Evolutionary conservation across 2,888 invertebrate species (phyloP).

Genomic region (Pseudococcus jackbeardsleyi): DNA sequence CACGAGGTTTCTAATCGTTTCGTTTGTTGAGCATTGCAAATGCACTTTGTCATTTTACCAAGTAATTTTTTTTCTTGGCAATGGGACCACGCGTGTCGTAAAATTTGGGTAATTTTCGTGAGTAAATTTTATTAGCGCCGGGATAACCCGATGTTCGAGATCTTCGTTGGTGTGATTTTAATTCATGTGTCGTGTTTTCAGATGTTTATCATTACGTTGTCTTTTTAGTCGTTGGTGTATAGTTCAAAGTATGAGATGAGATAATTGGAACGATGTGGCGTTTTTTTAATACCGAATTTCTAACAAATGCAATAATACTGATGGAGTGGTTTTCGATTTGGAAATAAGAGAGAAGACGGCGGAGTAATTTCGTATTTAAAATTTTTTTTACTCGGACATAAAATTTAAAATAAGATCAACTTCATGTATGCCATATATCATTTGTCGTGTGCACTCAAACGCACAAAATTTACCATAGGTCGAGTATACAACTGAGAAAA

Average conservation of each 20-base stretch:
- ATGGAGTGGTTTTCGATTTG: neutral
- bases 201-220: neutral
- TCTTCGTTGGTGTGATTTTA: slow-evolving; percentile 4
- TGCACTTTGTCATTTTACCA: neutral
- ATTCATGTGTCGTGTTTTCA: slow-evolving; percentile 18
- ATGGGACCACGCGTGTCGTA: neutral
- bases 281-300: neutral
- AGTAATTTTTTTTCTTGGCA: neutral
- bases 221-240: neutral
- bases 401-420: neutral
- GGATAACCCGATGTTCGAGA: neutral
- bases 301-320: neutral
- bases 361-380: neutral
- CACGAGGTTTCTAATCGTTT: neutral
- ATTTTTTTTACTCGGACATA: neutral
- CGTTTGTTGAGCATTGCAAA: neutral
- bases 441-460: neutral
- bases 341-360: neutral
- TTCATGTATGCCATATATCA: slow-evolving; percentile 5
- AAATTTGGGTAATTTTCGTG: neutral
- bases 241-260: neutral
- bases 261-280: neutral
- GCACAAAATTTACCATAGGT: neutral
- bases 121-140: neutral
- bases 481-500: too few relatives aligned